Conservation (phyloP, 2,888 invertebrate species). For the Caradrina clavipalpis region DNA sequence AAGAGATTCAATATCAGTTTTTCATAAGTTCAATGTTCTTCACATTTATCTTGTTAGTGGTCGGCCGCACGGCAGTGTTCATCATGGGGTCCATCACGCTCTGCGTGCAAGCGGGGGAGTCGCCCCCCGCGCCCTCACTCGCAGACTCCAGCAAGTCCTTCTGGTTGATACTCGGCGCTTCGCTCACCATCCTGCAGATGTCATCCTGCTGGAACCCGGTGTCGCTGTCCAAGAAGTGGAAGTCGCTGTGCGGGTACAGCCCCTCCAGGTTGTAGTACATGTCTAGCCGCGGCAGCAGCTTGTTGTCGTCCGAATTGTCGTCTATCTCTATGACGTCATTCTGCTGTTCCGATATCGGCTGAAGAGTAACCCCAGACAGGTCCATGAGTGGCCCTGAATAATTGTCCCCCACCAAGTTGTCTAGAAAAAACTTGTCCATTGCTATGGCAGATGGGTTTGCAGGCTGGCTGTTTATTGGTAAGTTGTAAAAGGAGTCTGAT, state of each 20-base stretch:
- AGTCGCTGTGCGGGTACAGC: constrained; percentile 85
- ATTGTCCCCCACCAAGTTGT: constrained; percentile 85
- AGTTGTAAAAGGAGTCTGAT: constrained; percentile 83
- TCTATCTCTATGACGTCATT: constrained; percentile 88
- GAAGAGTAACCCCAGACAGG: constrained; percentile 78
- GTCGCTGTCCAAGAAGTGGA: constrained; percentile 83
- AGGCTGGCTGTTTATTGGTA: constrained; percentile 76
- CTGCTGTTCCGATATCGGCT: constrained; percentile 80
- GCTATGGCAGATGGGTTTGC: constrained; percentile 76
- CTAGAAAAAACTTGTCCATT: constrained; percentile 85
- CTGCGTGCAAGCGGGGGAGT: constrained; percentile 82
- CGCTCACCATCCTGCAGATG: constrained; percentile 78
- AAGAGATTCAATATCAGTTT: constrained; percentile 70
- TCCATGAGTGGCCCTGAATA: constrained; percentile 82
- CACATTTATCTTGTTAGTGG: constrained; percentile 87
- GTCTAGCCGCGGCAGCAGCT: constrained; percentile 83
- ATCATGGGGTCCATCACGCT: constrained; percentile 88
- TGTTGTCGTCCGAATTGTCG: constrained; percentile 87
- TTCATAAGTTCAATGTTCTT: constrained; percentile 89
- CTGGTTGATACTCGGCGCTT: constrained; percentile 81
- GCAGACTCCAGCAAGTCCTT: constrained; percentile 77
- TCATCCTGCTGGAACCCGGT: constrained; percentile 56
- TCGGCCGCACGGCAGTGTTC: constrained; percentile 84
- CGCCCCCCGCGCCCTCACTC: constrained; percentile 70
- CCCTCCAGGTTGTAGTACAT: constrained; percentile 86